Conservation (phyloP, 2,888 invertebrate genomes). For the Autographa gamma region DNA sequence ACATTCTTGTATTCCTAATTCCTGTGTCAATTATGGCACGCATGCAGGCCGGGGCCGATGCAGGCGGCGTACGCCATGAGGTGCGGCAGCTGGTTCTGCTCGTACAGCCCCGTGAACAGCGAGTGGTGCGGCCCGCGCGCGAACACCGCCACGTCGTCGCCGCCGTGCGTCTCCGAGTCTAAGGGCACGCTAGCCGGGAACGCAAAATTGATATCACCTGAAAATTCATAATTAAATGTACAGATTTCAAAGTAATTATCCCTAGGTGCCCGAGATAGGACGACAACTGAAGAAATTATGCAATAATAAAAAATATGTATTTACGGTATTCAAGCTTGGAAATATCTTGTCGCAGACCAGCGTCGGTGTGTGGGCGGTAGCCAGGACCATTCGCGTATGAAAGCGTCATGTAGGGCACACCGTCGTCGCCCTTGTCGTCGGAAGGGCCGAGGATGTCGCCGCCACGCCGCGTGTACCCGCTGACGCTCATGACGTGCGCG, state of each 20-base stretch:
- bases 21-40: constrained; percentile 62
- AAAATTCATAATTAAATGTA: neutral
- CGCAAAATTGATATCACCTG: constrained; percentile 64
- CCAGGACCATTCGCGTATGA: constrained; percentile 91
- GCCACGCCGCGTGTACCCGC: constrained; percentile 91
- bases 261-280: neutral
- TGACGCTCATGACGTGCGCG: constrained; percentile 91
- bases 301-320: constrained; percentile 35
- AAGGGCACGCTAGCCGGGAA: constrained; percentile 87
- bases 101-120: constrained; percentile 92
- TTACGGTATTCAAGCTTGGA: constrained; percentile 71
- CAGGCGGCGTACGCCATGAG: constrained; percentile 92
- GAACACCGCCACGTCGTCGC: constrained; percentile 94
- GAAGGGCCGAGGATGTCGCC: constrained; percentile 77
- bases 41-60: constrained; percentile 88
- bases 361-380: constrained; percentile 70
- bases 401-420: constrained; percentile 89
- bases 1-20: neutral
- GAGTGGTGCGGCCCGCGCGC: constrained; percentile 92
- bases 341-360: constrained; percentile 83
- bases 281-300: neutral
- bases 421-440: constrained; percentile 81
- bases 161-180: constrained; percentile 91
- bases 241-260: neutral
- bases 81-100: constrained; percentile 94